Conservation (phyloP, 2,113 vertebrate genomes). For the Rynchops niger region DNA sequence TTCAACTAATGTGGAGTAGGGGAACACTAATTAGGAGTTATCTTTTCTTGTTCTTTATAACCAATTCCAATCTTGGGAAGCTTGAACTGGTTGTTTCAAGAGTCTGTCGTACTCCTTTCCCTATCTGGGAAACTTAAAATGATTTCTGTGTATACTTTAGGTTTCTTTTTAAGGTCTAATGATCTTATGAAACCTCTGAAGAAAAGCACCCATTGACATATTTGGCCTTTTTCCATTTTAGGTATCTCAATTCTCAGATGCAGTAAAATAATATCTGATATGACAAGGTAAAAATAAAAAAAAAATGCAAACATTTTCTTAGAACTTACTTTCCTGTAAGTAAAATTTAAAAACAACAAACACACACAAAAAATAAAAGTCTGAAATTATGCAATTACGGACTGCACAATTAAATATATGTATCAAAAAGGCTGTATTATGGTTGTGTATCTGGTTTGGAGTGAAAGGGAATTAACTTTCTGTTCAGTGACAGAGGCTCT, state of each 20-base stretch:
- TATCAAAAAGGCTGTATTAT: not conserved
- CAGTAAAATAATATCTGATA: not conserved
- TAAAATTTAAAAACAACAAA: not conserved
- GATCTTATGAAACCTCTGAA: not conserved
- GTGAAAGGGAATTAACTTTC: too few species aligned
- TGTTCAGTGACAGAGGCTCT: too few species aligned
- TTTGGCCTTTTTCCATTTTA: not conserved
- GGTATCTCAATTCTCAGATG: not conserved
- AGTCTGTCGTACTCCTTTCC: not conserved
- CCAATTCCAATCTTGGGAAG: not conserved
- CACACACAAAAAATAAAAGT: not conserved
- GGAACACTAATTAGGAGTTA: not conserved
- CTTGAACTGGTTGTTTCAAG: not conserved
- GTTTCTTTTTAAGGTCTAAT: not conserved
- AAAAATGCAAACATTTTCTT: not conserved
- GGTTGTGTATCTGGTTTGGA: not conserved
- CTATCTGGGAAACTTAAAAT: not conserved
- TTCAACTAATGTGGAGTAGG: not conserved
- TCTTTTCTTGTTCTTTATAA: not conserved
- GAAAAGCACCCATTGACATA: not conserved
- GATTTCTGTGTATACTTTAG: not conserved
- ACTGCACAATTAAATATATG: not conserved
- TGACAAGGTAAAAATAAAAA: not conserved
- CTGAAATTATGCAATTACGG: not conserved
- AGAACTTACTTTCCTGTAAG: not conserved